phyloP scores from a whole-genome alignment of 2,113 vertebrate species.

The Otis tarda region DNA sequence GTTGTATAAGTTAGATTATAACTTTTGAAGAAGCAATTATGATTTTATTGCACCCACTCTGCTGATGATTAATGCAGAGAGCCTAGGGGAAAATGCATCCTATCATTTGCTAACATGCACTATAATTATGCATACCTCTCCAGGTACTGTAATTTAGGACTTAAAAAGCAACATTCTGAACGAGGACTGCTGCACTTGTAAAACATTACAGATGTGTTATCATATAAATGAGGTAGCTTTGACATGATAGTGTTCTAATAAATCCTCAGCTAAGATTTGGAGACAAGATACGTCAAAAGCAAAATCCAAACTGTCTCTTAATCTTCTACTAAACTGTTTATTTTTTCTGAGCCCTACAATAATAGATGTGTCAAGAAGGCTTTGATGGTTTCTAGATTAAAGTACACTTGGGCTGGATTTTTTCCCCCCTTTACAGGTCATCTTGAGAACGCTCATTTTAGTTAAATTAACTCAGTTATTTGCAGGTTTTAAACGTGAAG shows the following conservation, averaged over 20 bases:
- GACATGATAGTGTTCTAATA: slow-evolving; percentile 81
- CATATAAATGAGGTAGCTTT: slow-evolving; percentile 86
- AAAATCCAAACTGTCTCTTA: slow-evolving; percentile 81
- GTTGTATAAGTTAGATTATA: slow-evolving; percentile 78
- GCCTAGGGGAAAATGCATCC: slow-evolving; percentile 79
- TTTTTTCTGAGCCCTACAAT: slow-evolving; percentile 84
- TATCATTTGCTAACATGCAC: slow-evolving; percentile 82
- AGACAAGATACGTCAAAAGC: slow-evolving; percentile 85
- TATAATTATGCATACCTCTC: slow-evolving; percentile 85
- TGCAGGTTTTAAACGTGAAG: slow-evolving; percentile 67
- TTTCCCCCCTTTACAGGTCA: slow-evolving; percentile 67
- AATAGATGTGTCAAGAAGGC: slow-evolving; percentile 77
- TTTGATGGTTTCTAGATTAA: slow-evolving; percentile 81
- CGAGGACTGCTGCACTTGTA: slow-evolving; percentile 79
- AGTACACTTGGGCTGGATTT: slow-evolving; percentile 58
- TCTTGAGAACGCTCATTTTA: slow-evolving; percentile 75
- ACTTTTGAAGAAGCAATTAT: slow-evolving; percentile 86
- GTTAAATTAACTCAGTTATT: slow-evolving; percentile 79
- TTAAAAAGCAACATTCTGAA: slow-evolving; percentile 83
- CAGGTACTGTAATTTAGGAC: slow-evolving; percentile 85
- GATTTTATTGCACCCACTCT: slow-evolving; percentile 84
- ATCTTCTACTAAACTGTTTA: slow-evolving; percentile 86
- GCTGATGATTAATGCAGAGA: slow-evolving; percentile 84
- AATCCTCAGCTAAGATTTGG: slow-evolving; percentile 82
- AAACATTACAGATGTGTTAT: slow-evolving; percentile 87